Evolutionary conservation across 2,113 vertebrate species (phyloP).

Genomic region (Columba janthina): DNA sequence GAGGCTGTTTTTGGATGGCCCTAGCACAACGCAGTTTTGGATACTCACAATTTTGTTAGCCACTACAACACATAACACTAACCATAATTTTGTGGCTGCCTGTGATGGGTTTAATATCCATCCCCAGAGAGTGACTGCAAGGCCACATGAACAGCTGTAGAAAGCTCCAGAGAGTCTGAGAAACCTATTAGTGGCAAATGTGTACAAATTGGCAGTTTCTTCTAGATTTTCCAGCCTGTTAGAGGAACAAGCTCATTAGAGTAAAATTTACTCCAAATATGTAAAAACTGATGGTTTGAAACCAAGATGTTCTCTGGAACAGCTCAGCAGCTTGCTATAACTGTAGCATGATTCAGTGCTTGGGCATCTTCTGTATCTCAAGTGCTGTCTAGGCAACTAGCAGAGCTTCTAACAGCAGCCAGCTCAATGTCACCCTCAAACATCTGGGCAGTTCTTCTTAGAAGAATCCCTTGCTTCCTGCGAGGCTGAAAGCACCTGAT

Average conservation of each 20-base stretch:
- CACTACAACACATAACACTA: background rate
- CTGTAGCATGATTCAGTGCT: conserved; percentile 19
- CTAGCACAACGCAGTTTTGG: background rate
- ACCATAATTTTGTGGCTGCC: background rate
- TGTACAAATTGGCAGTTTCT: conserved; percentile 14
- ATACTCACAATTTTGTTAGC: background rate
- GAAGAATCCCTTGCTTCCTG: background rate
- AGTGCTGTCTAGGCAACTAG: background rate
- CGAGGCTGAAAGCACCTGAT: background rate
- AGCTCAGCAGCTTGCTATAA: conserved; percentile 10
- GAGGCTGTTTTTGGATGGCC: background rate
- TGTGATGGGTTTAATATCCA: background rate
- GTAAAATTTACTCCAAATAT: conserved; percentile 46
- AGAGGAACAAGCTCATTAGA: background rate
- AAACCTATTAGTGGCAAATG: conserved; percentile 30
- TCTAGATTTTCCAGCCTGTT: conserved; percentile 40
- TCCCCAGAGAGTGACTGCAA: background rate
- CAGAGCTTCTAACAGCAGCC: background rate
- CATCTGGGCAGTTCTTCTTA: background rate
- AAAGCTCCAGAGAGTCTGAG: background rate
- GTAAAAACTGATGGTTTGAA: conserved; percentile 48
- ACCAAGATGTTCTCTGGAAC: conserved; percentile 3
- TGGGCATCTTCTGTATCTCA: background rate
- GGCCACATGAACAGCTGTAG: background rate
- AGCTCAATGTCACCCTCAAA: background rate